Evolutionary conservation across 2,888 invertebrate genomes (phyloP).

Genomic region (Coenonympha glycerion): DNA sequence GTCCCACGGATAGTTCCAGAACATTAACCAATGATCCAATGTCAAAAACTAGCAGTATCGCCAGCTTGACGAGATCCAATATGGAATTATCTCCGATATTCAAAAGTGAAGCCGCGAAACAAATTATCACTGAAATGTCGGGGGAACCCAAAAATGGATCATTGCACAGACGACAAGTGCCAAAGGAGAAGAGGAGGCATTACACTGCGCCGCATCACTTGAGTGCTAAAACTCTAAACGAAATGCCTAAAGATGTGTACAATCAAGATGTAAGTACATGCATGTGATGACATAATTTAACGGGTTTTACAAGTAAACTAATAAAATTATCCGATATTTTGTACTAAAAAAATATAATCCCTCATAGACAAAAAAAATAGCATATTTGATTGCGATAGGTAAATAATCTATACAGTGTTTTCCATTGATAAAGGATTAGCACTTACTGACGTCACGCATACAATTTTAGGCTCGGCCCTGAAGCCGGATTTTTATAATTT

Average conservation of each 20-base stretch:
- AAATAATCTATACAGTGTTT: too few species aligned
- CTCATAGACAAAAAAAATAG: too few species aligned
- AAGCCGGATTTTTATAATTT: too few species aligned
- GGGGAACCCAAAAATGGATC: conserved; percentile 76
- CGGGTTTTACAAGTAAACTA: too few species aligned
- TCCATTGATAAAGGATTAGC: too few species aligned
- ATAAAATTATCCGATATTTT: too few species aligned
- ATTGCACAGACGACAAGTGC: conserved; percentile 81
- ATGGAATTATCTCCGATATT: conserved; percentile 85
- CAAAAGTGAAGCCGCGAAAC: conserved; percentile 89
- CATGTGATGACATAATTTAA: too few species aligned
- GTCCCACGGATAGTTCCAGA: conserved; percentile 64
- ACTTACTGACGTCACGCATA: too few species aligned
- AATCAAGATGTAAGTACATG: conserved; percentile 70
- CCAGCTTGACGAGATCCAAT: conserved; percentile 61
- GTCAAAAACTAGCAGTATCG: conserved; percentile 68
- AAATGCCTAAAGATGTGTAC: conserved; percentile 66
- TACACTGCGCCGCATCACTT: conserved; percentile 89
- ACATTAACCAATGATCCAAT: conserved; percentile 67
- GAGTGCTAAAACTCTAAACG: conserved; percentile 78
- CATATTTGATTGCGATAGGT: too few species aligned
- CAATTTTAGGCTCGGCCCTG: too few species aligned
- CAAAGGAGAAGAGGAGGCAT: conserved; percentile 88
- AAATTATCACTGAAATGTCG: conserved; percentile 89
- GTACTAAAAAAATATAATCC: too few species aligned